Evolutionary conservation across 2,888 invertebrate species (phyloP).

Genomic region (Chorisops tibialis): DNA sequence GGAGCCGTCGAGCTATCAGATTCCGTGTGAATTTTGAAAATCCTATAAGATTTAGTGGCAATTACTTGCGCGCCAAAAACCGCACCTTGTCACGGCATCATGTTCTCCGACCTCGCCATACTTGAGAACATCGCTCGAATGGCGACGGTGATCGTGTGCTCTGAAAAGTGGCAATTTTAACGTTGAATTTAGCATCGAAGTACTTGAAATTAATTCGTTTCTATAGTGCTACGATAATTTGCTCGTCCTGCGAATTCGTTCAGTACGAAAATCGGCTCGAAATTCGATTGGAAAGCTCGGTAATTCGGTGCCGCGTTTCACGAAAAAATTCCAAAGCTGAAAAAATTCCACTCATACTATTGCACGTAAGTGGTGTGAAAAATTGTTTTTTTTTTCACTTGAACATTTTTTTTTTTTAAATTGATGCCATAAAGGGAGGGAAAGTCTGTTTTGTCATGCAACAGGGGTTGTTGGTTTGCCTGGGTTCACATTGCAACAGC

Average conservation of each 20-base stretch:
- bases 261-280: neutral
- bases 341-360: slow-evolving; percentile 13
- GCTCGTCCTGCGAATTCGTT: neutral
- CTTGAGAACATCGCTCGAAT: slow-evolving; percentile 20
- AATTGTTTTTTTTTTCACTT: neutral
- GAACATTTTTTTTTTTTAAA: neutral
- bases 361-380: slow-evolving; percentile 19
- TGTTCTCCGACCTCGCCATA: slow-evolving; percentile 26
- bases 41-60: slow-evolving; percentile 8
- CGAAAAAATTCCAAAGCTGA: slow-evolving; percentile 6
- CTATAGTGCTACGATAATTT: neutral
- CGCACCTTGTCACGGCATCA: slow-evolving; percentile 29
- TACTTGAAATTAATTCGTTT: neutral
- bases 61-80: slow-evolving; percentile 30
- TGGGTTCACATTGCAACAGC: slow-evolving; percentile 1
- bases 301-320: neutral
- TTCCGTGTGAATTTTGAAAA: slow-evolving; percentile 1
- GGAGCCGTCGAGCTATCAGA: neutral
- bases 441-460: neutral
- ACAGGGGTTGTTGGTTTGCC: no score
- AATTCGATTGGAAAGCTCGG: neutral
- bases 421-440: slow-evolving; percentile 21
- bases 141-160: slow-evolving; percentile 8
- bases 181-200: neutral
- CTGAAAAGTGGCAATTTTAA: slow-evolving; percentile 12